Evolutionary conservation across 2,797 vertebrate genomes (phyloP).

Genomic region (Siniperca undulata): DNA sequence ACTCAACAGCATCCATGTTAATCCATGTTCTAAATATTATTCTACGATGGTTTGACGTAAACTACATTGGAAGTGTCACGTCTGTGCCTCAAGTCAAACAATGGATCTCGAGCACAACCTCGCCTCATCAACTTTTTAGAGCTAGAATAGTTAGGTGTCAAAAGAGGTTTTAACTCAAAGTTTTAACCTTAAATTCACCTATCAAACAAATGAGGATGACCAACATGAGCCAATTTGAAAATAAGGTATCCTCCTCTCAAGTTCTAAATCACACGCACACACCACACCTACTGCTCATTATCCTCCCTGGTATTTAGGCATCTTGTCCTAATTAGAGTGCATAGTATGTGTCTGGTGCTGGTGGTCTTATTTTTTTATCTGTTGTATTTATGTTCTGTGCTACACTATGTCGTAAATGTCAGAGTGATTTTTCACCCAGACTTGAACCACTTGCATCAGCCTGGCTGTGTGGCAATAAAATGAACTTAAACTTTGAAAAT

Average conservation of each 20-base stretch:
- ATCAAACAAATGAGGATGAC: constrained; percentile 5
- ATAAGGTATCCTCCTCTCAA: not conserved
- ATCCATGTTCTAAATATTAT: constrained; percentile 9
- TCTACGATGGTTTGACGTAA: not conserved
- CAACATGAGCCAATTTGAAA: constrained; percentile 27
- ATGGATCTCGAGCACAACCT: not conserved
- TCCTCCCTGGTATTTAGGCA: constrained; percentile 10
- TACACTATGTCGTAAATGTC: constrained; percentile 46
- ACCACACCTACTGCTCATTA: constrained; percentile 16
- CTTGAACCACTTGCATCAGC: constrained; percentile 14
- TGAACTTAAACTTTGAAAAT: constrained; percentile 19
- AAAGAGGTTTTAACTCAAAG: constrained; percentile 8
- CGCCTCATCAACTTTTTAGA: not conserved
- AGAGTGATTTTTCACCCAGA: constrained; percentile 33
- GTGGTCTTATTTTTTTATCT: constrained; percentile 8
- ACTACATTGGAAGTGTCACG: not conserved
- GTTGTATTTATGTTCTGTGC: constrained; percentile 21
- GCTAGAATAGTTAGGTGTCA: constrained; percentile 21
- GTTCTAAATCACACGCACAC: constrained; percentile 5
- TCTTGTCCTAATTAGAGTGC: constrained; percentile 40
- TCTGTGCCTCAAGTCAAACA: constrained; percentile 2
- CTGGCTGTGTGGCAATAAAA: constrained; percentile 21
- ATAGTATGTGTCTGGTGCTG: constrained; percentile 24
- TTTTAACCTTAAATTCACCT: not conserved
- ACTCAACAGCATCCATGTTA: not conserved